Conservation (phyloP, 2,113 vertebrate genomes). For the Thermophis baileyi region DNA sequence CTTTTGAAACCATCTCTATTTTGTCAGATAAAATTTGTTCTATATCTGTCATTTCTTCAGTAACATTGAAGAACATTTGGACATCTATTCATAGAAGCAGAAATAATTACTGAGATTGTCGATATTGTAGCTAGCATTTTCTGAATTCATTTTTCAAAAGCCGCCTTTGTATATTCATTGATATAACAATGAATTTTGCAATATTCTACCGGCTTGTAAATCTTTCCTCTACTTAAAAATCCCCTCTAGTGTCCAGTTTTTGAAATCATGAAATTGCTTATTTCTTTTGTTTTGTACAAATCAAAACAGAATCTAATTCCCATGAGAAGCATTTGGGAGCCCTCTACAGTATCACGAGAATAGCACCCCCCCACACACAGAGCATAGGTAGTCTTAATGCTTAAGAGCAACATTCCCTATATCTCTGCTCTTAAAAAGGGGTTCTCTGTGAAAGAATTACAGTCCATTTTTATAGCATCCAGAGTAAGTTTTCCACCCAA, state of each 20-base stretch:
- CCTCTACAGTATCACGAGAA: no score
- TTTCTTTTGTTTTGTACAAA: background rate
- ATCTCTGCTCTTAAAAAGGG: background rate
- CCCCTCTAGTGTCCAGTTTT: background rate
- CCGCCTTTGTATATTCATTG: background rate
- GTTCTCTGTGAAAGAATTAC: constrained; percentile 7
- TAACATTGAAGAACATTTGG: background rate
- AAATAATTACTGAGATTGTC: background rate
- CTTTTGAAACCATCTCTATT: background rate
- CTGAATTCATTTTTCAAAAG: background rate
- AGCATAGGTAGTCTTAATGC: background rate
- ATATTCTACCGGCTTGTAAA: background rate
- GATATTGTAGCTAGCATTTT: background rate
- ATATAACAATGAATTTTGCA: background rate
- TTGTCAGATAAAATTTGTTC: background rate
- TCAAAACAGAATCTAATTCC: background rate
- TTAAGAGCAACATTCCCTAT: background rate
- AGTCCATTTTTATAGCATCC: constrained; percentile 57
- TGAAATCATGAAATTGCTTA: background rate
- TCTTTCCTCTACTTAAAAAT: background rate
- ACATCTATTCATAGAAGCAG: background rate
- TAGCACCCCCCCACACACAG: no score
- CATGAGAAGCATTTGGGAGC: background rate
- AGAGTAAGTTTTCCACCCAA: constrained; percentile 58
- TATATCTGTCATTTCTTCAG: background rate